These are phyloP conservation scores for Leuciscus waleckii DNA, from an alignment of 2,797 vertebrate species.

Conservation along the genomic window DNA sequence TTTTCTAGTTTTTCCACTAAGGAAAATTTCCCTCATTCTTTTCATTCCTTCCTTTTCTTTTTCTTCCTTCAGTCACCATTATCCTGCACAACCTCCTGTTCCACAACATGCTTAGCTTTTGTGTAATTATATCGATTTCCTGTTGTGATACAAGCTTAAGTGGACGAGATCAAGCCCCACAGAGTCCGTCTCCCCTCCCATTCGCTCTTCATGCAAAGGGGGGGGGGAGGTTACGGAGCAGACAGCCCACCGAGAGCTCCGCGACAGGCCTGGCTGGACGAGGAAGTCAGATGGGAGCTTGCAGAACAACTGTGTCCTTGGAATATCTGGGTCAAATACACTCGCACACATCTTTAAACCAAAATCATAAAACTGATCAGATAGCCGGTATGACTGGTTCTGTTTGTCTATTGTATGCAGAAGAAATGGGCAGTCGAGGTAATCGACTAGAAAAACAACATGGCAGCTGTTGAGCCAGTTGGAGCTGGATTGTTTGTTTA, in stretches of 20 bases:
- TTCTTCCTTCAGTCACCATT: background rate
- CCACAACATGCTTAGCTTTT: slow-evolving; percentile 33
- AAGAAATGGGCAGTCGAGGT: background rate
- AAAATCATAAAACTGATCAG: slow-evolving; percentile 15
- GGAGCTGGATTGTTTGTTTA: slow-evolving; percentile 13
- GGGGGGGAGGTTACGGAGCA: slow-evolving; percentile 29
- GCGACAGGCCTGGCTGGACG: slow-evolving; percentile 33
- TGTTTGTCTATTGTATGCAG: background rate
- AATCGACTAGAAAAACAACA: slow-evolving; percentile 37
- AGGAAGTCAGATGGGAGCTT: slow-evolving; percentile 40
- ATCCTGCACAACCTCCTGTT: slow-evolving; percentile 42
- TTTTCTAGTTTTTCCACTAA: slow-evolving; percentile 2
- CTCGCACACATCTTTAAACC: background rate
- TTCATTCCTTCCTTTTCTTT: slow-evolving; percentile 6
- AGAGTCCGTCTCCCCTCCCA: slow-evolving; percentile 37
- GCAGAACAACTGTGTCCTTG: slow-evolving; percentile 49
- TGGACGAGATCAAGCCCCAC: slow-evolving; percentile 62
- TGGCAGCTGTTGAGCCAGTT: slow-evolving; percentile 21
- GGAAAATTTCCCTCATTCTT: background rate
- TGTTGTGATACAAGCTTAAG: slow-evolving; percentile 69
- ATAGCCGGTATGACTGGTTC: slow-evolving; percentile 5
- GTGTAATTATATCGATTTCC: slow-evolving; percentile 69
- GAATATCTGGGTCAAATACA: slow-evolving; percentile 40
- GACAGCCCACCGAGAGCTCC: slow-evolving; percentile 26
- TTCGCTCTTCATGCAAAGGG: slow-evolving; percentile 48